Base-by-base conservation (phyloP, 2,888 invertebrate species). In the Portevinia maculata region DNA sequence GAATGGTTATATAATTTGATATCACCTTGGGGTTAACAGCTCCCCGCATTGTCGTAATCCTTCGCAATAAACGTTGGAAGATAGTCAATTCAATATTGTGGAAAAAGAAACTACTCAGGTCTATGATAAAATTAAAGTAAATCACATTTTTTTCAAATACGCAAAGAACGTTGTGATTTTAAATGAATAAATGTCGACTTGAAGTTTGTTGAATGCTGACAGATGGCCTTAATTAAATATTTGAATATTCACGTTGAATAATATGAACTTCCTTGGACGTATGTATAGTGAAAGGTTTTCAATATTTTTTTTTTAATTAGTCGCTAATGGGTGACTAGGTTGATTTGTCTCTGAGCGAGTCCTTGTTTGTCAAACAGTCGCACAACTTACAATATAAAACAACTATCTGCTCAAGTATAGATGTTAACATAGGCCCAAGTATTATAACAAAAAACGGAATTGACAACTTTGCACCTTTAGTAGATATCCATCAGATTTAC, bases 401-500 rank as follows among this genome's bases (percentile, higher is more conserved):
- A 21, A 37, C 53, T 37, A 53, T 53, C 57, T 17, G 19, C 1
- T 55, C 34, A n/a, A 53, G 53, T 34, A 9, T n/a, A n/a, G n/a
- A n/a, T n/a, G n/a, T n/a, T n/a, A 24, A n/a, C 1, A 0, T 15
- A 32, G 60, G 19, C 53, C 9, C 15, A 50, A 70, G 39, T 48
- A 21, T 24, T 55, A n/a, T 15, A 50, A 57, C 17, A 11, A n/a
- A 57, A 50, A 30, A 21, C 8, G 32, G 24, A 57, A 65, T 19
- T 62, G 62, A 37, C 59, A 75, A 39, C 50, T 59, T 60, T 60
- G 69, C 60, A 69, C 50, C 53, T 67, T 55, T 46, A 19, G 39
- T 17, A 55, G 28, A 52, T 39, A 37, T 60, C n/a, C 53, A 69
- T 69, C 46, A 48, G 60, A 76, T 62, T 55, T 70, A 70, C 76